A percentile compares a stretch with the other conserved stretches of the same genome.
Evolutionary conservation across 1,140 invertebrate species (phyloP).

Genomic region (Lucilia cuprina): DNA sequence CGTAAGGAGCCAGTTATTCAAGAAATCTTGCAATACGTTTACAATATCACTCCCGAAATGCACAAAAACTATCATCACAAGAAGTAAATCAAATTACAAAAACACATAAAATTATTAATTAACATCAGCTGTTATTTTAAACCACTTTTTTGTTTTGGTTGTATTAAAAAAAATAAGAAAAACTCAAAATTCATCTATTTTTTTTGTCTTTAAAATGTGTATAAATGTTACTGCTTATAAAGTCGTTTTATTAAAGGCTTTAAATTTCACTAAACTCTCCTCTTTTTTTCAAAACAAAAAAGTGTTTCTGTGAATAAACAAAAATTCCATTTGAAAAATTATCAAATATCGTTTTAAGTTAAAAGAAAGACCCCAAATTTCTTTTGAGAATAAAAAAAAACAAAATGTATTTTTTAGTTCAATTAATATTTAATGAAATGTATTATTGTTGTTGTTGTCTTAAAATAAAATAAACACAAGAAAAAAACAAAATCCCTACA

Average conservation of each 20-base stretch:
- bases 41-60: constrained; percentile 88
- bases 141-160: not conserved
- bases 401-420: constrained; percentile 18
- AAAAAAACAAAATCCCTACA: not conserved
- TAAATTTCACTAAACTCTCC: not conserved
- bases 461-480: constrained; percentile 11
- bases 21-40: constrained; percentile 83
- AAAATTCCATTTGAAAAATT: constrained; percentile 2
- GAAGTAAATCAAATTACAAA: not conserved
- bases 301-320: not conserved
- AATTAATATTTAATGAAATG: constrained; percentile 26
- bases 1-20: constrained; percentile 85
- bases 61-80: constrained; percentile 78
- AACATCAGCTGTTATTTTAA: not conserved
- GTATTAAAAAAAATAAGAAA: not conserved
- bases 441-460: constrained; percentile 34
- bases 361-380: constrained; percentile 18
- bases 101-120: not conserved
- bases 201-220: not conserved
- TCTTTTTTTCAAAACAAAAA: not conserved
- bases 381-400: not conserved
- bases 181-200: not conserved
- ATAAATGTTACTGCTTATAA: not conserved
- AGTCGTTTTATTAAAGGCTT: not conserved
- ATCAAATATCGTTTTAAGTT: constrained; percentile 16